Evolutionary conservation across 2,113 vertebrate genomes (phyloP).

Genomic region (Sigmodon hispidus): DNA sequence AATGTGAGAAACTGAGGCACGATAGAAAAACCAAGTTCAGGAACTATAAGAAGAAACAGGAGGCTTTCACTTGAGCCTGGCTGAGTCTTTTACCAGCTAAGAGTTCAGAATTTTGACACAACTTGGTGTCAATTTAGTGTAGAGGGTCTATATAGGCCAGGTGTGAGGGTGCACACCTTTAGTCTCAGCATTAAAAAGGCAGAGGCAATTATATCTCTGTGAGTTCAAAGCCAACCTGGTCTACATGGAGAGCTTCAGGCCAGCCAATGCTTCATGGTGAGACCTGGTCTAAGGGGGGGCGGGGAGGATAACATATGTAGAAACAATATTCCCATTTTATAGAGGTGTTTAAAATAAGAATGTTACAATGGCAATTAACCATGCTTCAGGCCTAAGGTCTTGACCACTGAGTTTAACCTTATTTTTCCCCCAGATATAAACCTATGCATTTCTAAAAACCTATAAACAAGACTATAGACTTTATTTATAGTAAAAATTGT

Average conservation of each 20-base stretch:
- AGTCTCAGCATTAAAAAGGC: not conserved
- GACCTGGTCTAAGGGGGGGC: not conserved
- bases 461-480: not conserved
- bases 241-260: not conserved
- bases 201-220: not conserved
- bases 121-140: not conserved
- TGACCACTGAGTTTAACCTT: not conserved
- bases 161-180: not conserved
- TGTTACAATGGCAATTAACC: not conserved
- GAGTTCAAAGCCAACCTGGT: not conserved
- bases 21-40: not conserved
- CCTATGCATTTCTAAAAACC: not conserved
- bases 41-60: not conserved
- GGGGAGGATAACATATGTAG: not conserved
- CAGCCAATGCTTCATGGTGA: not conserved
- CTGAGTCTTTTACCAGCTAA: not conserved
- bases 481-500: not conserved
- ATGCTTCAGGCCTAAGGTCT: no score
- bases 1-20: not conserved
- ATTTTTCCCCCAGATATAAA: not conserved
- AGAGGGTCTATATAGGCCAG: not conserved
- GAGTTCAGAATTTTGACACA: not conserved
- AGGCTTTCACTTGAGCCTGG: not conserved
- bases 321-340: not conserved
- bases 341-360: not conserved